Base-by-base conservation (phyloP, 2,888 invertebrate genomes). In the Bugulina stolonifera region DNA sequence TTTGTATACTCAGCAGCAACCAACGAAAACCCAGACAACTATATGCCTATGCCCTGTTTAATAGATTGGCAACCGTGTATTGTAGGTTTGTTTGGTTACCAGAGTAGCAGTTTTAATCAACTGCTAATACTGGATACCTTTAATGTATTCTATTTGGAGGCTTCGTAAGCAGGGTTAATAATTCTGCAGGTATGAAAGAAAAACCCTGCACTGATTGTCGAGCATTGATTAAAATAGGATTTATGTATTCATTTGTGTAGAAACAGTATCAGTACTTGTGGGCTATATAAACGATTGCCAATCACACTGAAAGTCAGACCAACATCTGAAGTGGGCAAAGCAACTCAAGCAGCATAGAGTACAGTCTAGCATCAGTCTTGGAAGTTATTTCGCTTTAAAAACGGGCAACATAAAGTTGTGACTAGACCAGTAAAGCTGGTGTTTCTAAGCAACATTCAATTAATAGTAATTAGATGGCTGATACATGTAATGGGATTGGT, bases 201-300 rank as follows among this genome's bases (percentile, higher is more conserved):
- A 32, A 64, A 27, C 64, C 64, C 64, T 64, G 64, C 64, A 64
- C 64, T 64, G 64, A 25, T 32, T 64, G 57, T 64, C 32, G 18
- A 14, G 32, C 64, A 64, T 64, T 27, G 32, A 64, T 64, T 32
- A 27, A 25, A 27, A 64, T 3, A 10, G 64, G 64, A 64, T 64
- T 64, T 64, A n/a, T 64, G 2, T 32, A 64, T 64, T 64, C 64
- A 64, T 64, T 32, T 27, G 32, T 27, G 27, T 32, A 64, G 27
- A 57, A 57, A 57, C 57, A 25, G 57, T 14, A 52, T 52, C 14
- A 22, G n/a, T 18, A n/a, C 5, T 14, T 23, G 25, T 18, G 25
- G 57, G n/a, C n/a, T 57, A 57, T 57, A 57, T 57, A 57, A 57
- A 57, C 57, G 25, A 23, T 25, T 57, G n/a, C n/a, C n/a, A n/a